phyloP scores from a whole-genome alignment of 2,888 invertebrate species.

The Epiblema foenella region DNA sequence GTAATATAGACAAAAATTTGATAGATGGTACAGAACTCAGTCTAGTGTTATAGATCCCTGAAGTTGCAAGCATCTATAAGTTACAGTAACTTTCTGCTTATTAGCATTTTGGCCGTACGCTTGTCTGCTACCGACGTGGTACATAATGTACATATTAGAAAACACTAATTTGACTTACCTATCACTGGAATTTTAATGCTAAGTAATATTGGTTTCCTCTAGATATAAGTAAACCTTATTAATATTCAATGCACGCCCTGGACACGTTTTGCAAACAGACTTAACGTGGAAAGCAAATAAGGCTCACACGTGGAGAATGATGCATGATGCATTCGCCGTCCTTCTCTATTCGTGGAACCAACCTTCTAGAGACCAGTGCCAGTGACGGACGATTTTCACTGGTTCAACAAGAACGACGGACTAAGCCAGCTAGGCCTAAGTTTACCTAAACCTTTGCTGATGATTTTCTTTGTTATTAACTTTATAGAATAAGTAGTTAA shows the following conservation, averaged over 20 bases:
- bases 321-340: background rate
- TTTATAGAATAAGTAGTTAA: too few relatives aligned
- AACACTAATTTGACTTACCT: background rate
- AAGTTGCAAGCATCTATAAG: too few relatives aligned
- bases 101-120: too few relatives aligned
- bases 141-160: too few relatives aligned
- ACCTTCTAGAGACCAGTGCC: background rate
- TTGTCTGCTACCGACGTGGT: too few relatives aligned
- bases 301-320: slow-evolving; percentile 11
- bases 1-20: too few relatives aligned
- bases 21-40: too few relatives aligned
- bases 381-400: background rate
- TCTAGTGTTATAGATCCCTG: too few relatives aligned
- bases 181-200: slow-evolving; percentile 19
- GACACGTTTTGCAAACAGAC: slow-evolving; percentile 28
- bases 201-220: slow-evolving; percentile 17
- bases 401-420: background rate
- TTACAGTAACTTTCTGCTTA: too few relatives aligned
- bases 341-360: background rate
- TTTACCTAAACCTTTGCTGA: too few relatives aligned
- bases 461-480: too few relatives aligned
- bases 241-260: slow-evolving; percentile 20
- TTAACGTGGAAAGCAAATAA: slow-evolving; percentile 29
- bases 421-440: too few relatives aligned
- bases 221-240: slow-evolving; percentile 4